phyloP scores from a whole-genome alignment of 1,140 invertebrate genomes.

The Schlechtendalia chinensis region DNA sequence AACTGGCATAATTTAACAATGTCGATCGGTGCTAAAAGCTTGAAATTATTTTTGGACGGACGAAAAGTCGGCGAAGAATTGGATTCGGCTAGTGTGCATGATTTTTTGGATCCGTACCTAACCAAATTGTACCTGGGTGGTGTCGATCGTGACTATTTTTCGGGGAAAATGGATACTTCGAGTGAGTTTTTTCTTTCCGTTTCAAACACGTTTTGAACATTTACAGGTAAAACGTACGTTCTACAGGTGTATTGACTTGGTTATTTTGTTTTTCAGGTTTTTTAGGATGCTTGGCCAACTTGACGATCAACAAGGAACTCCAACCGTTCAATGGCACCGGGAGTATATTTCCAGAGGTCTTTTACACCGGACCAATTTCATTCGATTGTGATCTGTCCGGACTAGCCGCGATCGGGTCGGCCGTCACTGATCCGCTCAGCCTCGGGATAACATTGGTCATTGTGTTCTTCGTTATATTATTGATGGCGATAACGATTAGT shows the following conservation, averaged over 20 bases:
- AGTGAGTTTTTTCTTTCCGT: slow-evolving; percentile 54
- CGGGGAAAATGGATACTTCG: slow-evolving; percentile 58
- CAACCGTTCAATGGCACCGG: slow-evolving; percentile 86
- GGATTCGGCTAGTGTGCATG: slow-evolving; percentile 79
- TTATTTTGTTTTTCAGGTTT: slow-evolving; percentile 61
- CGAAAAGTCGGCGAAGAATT: slow-evolving; percentile 76
- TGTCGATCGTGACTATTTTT: slow-evolving; percentile 62
- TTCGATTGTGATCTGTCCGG: slow-evolving; percentile 69
- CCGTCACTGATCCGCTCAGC: slow-evolving; percentile 77
- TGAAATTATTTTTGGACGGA: slow-evolving; percentile 71
- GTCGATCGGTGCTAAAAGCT: slow-evolving; percentile 65
- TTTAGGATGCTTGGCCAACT: slow-evolving; percentile 85
- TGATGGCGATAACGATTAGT: slow-evolving; percentile 83
- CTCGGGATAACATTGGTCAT: slow-evolving; percentile 90
- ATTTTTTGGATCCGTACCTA: slow-evolving; percentile 87
- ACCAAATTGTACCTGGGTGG: slow-evolving; percentile 77
- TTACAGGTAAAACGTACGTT: too few species aligned
- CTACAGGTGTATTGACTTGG: not conserved
- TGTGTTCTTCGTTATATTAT: slow-evolving; percentile 86
- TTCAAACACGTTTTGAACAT: not conserved
- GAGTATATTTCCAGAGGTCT: slow-evolving; percentile 70
- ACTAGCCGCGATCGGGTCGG: slow-evolving; percentile 69
- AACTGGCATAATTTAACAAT: slow-evolving; percentile 83
- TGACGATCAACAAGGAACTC: slow-evolving; percentile 83
- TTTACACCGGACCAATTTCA: slow-evolving; percentile 68